A percentile compares a stretch with the other conserved stretches of the same genome.
Evolutionary conservation across 2,797 vertebrate genomes (phyloP).

Genomic region (Hephaestus fuliginosus): DNA sequence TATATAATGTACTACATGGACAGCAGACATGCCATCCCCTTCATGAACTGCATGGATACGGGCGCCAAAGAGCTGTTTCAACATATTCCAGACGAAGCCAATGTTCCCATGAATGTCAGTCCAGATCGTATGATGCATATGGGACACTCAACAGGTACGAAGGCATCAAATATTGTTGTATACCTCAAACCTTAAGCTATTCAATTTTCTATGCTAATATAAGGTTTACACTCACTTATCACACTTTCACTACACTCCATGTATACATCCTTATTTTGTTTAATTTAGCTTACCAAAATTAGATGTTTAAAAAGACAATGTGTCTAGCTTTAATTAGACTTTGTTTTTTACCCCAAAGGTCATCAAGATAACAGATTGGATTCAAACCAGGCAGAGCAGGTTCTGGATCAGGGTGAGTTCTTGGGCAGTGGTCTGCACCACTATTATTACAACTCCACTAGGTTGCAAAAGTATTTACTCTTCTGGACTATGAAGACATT

Average conservation of each 20-base stretch:
- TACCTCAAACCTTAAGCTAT: neutral
- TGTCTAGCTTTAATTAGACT: neutral
- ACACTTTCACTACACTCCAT: neutral
- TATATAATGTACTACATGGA: conserved; percentile 99
- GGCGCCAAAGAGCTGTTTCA: conserved; percentile 88
- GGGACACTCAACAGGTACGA: conserved; percentile 61
- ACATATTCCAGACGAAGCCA: conserved; percentile 92
- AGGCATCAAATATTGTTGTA: neutral
- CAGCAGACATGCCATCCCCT: conserved; percentile 89
- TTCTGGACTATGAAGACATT: neutral
- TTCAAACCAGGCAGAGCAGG: conserved; percentile 84
- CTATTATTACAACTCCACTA: neutral
- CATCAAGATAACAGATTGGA: conserved; percentile 78
- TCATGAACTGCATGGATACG: conserved; percentile 92
- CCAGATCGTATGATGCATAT: conserved; percentile 88
- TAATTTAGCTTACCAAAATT: neutral
- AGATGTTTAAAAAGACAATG: neutral
- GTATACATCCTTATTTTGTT: neutral
- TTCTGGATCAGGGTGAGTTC: conserved; percentile 90
- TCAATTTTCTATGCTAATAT: neutral
- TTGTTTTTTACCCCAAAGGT: conserved; percentile 55
- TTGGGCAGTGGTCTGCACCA: neutral
- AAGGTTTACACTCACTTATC: neutral
- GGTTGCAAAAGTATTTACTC: neutral
- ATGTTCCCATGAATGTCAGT: conserved; percentile 88